phyloP scores from a whole-genome alignment of 2,113 vertebrate genomes.

The Promerops cafer region DNA sequence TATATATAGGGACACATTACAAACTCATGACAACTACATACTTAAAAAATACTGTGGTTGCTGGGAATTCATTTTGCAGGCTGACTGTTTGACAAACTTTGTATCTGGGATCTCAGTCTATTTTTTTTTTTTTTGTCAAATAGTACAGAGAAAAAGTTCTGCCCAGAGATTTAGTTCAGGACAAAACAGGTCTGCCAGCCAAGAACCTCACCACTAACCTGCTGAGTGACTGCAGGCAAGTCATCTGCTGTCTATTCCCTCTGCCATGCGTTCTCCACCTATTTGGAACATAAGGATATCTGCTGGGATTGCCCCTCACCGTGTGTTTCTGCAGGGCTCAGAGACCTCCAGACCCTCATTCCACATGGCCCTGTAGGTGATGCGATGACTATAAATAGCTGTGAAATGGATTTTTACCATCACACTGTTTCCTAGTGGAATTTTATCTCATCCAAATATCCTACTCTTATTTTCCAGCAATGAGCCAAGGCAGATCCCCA shows the following conservation, averaged over 20 bases:
- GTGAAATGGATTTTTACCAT: background rate
- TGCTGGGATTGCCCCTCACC: background rate
- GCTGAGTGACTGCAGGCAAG: conserved; percentile 31
- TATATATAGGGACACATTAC: background rate
- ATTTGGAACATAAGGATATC: background rate
- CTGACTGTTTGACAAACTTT: background rate
- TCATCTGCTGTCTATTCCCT: background rate
- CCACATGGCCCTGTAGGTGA: background rate
- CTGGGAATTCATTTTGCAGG: background rate
- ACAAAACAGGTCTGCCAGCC: background rate
- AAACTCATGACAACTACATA: background rate
- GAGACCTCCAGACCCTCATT: background rate
- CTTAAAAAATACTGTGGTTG: background rate
- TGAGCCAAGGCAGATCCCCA: background rate
- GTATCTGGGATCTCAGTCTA: background rate
- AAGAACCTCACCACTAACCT: background rate
- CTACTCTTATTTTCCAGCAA: background rate
- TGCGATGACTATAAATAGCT: background rate
- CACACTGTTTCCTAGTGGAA: background rate
- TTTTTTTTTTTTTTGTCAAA: background rate
- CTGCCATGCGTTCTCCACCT: background rate
- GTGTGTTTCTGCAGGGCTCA: background rate
- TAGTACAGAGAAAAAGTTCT: background rate
- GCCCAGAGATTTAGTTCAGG: background rate
- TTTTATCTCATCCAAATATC: background rate